These are phyloP conservation scores for Papilio helenus DNA, from an alignment of 1,140 invertebrate species.

Conservation along the genomic window DNA sequence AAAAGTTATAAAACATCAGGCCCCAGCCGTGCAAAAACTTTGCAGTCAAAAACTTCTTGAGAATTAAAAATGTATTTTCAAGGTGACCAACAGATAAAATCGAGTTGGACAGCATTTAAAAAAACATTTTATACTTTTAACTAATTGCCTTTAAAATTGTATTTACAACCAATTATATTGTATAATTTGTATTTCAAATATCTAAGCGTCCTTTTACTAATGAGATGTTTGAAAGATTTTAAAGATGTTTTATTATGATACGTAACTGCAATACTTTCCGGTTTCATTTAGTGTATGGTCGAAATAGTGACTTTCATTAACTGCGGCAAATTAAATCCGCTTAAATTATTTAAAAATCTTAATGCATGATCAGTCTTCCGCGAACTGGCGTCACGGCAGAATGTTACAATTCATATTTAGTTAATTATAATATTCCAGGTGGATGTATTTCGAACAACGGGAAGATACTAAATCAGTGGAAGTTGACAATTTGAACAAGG, in stretches of 20 bases:
- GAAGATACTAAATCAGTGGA: conserved; percentile 68
- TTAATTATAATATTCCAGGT: conserved; percentile 56
- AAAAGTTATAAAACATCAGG: not conserved
- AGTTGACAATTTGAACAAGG: conserved; percentile 66
- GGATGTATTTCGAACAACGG: conserved; percentile 76
- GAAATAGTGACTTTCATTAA: conserved; percentile 9
- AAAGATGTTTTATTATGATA: not conserved
- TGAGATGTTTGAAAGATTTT: not conserved
- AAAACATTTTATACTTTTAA: not conserved
- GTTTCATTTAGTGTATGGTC: not conserved
- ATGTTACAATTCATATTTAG: conserved; percentile 30
- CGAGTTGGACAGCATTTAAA: conserved; percentile 9
- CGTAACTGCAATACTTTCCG: not conserved
- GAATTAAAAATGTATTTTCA: conserved; percentile 18
- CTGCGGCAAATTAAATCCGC: conserved; percentile 1
- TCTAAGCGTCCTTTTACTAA: not conserved
- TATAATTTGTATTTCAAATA: conserved; percentile 3
- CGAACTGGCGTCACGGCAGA: not conserved
- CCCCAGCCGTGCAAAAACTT: not conserved
- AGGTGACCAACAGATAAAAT: not conserved
- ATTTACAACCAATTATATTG: not conserved
- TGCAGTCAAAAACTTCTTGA: conserved; percentile 21
- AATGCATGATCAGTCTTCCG: conserved; percentile 13
- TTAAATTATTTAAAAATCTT: conserved; percentile 29
- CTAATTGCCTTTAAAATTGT: not conserved